Conservation (phyloP, 2,888 invertebrate species). For the Celastrina argiolus region DNA sequence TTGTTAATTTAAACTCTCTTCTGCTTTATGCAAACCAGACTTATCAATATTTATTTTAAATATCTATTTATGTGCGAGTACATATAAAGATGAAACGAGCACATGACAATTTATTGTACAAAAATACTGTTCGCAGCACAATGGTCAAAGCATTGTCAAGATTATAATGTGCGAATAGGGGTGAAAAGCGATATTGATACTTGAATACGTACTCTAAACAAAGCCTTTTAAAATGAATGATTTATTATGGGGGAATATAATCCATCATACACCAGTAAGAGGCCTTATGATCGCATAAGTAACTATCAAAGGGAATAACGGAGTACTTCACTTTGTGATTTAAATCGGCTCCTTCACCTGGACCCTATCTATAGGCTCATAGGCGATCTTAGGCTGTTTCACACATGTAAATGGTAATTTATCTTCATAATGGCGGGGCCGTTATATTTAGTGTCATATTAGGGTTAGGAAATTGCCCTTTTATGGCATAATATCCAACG, state of each 20-base stretch:
- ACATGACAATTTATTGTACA: no score
- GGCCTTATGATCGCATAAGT: conserved; percentile 19
- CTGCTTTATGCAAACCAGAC: no score
- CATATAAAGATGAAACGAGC: no score
- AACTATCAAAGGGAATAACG: conserved; percentile 23
- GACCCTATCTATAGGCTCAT: conserved; percentile 11
- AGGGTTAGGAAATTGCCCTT: conserved; percentile 16
- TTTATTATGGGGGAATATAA: background rate
- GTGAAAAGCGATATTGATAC: background rate
- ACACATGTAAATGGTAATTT: conserved; percentile 16
- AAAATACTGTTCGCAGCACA: background rate
- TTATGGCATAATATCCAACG: conserved; percentile 5
- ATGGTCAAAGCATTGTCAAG: background rate
- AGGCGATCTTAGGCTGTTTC: conserved; percentile 3
- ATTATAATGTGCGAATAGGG: background rate
- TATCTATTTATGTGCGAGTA: no score
- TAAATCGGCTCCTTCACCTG: conserved; percentile 22
- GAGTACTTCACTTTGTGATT: conserved; percentile 22
- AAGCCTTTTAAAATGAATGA: conserved; percentile 1
- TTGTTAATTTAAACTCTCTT: background rate
- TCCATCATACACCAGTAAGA: background rate
- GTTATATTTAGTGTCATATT: conserved; percentile 15
- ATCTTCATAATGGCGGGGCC: conserved; percentile 16
- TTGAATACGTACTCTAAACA: background rate
- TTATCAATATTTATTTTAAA: no score